Evolutionary conservation across 2,888 invertebrate species (phyloP), one percentile per base, ranked within the genome.

Genomic region (Caenorhabditis sp.): DNA sequence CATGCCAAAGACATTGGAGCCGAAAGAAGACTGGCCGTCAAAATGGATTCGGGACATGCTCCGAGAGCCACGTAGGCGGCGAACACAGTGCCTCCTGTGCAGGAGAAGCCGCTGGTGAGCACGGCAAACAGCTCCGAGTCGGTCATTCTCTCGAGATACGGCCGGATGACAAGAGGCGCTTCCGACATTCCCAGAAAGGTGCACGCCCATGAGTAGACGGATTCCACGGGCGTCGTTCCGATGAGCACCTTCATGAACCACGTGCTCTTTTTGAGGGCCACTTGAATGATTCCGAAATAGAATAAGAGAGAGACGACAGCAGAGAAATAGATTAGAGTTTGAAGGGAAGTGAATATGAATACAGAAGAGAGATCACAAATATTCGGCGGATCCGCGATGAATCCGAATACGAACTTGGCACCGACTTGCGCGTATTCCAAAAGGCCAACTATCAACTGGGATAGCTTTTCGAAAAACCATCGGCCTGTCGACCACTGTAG

Each of bases 1-100:
- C 93, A 94, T 85, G 94, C 95, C 26, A 98, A 90, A 0, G 96
- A 94, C 0, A 95, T 95, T 0, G 97, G 97, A 0, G 97, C 96
- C 0, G 96, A 95, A 96, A 98, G 96, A 0, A 98, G 93, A 78
- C 95, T 95, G 0, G 97, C 95, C 0, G 96, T 95, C 78, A 98
- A 93, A 39, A 98, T 68, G n/a, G 78, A 79, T 9, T 66, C 56
- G 1, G 83, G 83, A 52, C 83, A 83, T 17, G 83, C 83, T 62
- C 83, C 83, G 37, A 83, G 74, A 32, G 79, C 68, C 1, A 96
- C 94, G 89, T 96, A 98, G 0, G 96, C 95, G 0, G 95, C 96
- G 87, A 98, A 90, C 0, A 96, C 95, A 0, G 95, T 75, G 7
- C 93, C 91, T 95, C 96, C 95, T 9, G 97, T 95, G 0, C 96